These are phyloP conservation scores for Cistogaster globosa DNA, from an alignment of 2,888 invertebrate genomes.

Conservation along the genomic window DNA sequence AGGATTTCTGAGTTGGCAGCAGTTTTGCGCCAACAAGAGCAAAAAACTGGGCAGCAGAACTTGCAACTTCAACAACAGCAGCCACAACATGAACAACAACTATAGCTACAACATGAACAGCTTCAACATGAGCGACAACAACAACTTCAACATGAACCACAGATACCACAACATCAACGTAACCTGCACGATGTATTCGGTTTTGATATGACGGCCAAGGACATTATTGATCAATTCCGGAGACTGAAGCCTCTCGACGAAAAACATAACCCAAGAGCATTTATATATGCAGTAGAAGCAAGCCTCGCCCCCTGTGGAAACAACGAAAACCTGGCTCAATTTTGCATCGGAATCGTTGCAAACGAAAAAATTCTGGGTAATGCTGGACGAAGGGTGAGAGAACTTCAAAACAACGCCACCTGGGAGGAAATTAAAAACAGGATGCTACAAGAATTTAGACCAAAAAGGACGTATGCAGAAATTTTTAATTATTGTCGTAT, in stretches of 20 bases:
- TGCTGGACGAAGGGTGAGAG: constrained; percentile 3
- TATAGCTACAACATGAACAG: no score
- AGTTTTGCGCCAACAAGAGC: no score
- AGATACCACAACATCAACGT: no score
- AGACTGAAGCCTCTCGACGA: background rate
- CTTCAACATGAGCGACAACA: no score
- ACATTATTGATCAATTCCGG: no score
- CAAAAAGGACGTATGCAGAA: constrained; percentile 29
- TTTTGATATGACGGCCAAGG: no score
- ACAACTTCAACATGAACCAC: no score
- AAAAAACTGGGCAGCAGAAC: no score
- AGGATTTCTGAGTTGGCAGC: no score
- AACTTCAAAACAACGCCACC: background rate
- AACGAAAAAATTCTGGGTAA: constrained; percentile 10
- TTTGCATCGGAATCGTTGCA: constrained; percentile 3
- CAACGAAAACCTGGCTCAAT: background rate
- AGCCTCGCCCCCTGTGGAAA: background rate
- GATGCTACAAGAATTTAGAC: constrained; percentile 16
- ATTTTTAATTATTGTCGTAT: constrained; percentile 29
- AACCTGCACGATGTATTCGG: no score
- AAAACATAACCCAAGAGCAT: constrained; percentile 6
- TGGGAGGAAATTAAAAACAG: constrained; percentile 26
- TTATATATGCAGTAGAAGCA: background rate
- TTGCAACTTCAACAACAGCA: no score
- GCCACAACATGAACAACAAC: no score